phyloP scores from a whole-genome alignment of 2,113 vertebrate genomes.

The Gymnobelideus leadbeateri region DNA sequence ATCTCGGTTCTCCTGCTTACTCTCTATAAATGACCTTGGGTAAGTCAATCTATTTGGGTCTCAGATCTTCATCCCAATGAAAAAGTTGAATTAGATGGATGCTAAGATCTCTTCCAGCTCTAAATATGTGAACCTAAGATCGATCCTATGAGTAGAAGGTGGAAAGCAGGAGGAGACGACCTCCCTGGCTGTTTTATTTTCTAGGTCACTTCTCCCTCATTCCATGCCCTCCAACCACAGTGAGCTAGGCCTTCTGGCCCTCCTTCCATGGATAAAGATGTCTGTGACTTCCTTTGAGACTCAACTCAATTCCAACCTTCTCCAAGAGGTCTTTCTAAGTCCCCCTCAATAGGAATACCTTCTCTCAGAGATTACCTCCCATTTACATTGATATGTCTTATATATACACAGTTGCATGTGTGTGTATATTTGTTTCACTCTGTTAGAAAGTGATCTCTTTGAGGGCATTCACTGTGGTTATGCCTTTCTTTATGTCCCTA shows the following conservation, averaged over 20 bases:
- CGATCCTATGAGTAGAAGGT: background rate
- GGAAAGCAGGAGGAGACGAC: background rate
- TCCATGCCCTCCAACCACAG: background rate
- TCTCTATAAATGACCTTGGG: background rate
- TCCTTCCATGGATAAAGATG: background rate
- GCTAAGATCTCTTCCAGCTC: background rate
- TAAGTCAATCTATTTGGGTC: background rate
- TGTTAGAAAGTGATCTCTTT: background rate
- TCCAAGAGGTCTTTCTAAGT: background rate
- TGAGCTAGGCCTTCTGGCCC: background rate
- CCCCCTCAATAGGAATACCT: too few species aligned
- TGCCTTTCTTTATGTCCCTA: background rate
- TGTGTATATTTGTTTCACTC: too few species aligned
- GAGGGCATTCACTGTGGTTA: background rate
- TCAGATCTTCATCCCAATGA: background rate
- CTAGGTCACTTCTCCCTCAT: background rate
- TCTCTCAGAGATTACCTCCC: background rate
- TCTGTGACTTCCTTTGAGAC: background rate
- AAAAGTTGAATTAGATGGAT: background rate
- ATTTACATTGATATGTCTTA: background rate
- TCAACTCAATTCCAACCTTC: background rate
- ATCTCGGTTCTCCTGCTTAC: too few species aligned
- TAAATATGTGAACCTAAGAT: background rate
- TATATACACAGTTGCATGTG: background rate
- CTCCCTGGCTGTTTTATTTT: background rate